A percentile compares a stretch with the other conserved stretches of the same genome.
Evolutionary conservation across 2,797 vertebrate species (phyloP).

Genomic region (Crenichthys baileyi): DNA sequence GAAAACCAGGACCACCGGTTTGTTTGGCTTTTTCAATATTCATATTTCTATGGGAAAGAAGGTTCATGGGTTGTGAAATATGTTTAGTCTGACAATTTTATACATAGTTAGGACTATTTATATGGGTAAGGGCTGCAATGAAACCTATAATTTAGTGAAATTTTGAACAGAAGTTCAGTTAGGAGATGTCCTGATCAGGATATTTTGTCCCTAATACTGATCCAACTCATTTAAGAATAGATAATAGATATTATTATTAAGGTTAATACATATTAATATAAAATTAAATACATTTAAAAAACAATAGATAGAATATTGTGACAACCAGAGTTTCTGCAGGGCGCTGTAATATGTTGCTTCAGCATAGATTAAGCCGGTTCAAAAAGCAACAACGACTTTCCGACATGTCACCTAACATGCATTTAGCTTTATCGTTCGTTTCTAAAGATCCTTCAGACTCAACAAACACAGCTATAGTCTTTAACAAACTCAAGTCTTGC

Average conservation of each 20-base stretch:
- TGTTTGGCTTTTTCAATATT: constrained; percentile 51
- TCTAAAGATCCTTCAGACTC: no score
- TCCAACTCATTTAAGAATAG: not conserved
- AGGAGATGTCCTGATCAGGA: not conserved
- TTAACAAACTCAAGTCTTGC: no score
- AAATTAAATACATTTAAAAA: not conserved
- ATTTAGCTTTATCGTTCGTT: no score
- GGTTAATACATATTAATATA: not conserved
- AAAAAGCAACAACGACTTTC: no score
- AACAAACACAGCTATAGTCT: no score
- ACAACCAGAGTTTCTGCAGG: no score
- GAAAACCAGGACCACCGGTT: constrained; percentile 89
- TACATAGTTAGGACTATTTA: not conserved
- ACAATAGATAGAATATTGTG: no score
- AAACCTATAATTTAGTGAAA: not conserved
- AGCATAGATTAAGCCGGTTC: no score
- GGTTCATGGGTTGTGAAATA: not conserved
- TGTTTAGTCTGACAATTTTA: not conserved
- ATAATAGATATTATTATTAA: not conserved
- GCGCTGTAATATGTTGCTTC: no score
- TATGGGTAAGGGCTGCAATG: not conserved
- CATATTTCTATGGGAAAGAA: not conserved
- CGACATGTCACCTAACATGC: no score
- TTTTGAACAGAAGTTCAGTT: not conserved
- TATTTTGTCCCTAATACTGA: not conserved